Evolutionary conservation across 2,113 vertebrate genomes (phyloP).

Genomic region (Antigone vipio): DNA sequence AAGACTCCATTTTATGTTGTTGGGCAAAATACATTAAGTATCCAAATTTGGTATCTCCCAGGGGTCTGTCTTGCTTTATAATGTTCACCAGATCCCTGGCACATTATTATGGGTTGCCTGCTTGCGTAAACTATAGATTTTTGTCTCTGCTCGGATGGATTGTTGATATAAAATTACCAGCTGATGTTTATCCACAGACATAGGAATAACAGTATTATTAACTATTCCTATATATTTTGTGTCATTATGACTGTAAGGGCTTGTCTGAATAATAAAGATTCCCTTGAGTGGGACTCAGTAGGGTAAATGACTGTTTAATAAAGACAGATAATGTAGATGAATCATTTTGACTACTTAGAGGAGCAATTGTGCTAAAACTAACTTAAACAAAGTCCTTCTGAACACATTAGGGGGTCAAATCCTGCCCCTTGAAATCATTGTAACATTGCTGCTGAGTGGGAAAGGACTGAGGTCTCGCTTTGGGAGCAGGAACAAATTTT

Average conservation of each 20-base stretch:
- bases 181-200: constrained; percentile 37
- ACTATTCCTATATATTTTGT: constrained; percentile 47
- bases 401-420: constrained; percentile 30
- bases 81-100: not conserved
- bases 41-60: not conserved
- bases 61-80: not conserved
- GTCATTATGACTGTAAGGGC: constrained; percentile 36
- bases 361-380: constrained; percentile 53
- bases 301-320: constrained; percentile 64
- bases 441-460: not conserved
- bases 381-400: constrained; percentile 41
- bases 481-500: not conserved
- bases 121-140: not conserved
- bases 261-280: constrained; percentile 61
- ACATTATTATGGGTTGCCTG: not conserved
- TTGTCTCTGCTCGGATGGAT: not conserved
- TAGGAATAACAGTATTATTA: constrained; percentile 35
- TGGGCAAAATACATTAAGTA: not conserved
- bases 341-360: constrained; percentile 63
- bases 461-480: not conserved
- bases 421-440: not conserved
- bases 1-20: not conserved
- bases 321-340: constrained; percentile 65
- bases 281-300: constrained; percentile 46
- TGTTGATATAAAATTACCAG: constrained; percentile 19